Percentiles rank a stretch among this genome's conserved stretches.
phyloP scores from a whole-genome alignment of 2,888 invertebrate genomes.

The Branchipolynoe longqiensis region DNA sequence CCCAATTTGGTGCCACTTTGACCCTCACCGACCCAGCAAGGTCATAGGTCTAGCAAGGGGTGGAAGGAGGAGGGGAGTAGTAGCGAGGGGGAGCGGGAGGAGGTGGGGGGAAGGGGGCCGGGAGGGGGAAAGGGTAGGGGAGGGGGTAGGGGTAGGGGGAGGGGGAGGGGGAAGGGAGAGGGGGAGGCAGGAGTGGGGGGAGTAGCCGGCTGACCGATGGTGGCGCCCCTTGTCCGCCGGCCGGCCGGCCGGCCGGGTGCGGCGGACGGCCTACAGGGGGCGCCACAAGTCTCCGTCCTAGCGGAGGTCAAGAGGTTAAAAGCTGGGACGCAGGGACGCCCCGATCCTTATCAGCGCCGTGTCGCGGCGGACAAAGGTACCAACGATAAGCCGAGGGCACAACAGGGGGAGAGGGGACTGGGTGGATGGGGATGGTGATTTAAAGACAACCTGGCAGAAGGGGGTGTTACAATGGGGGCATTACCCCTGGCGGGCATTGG shows the following conservation, averaged over 20 bases:
- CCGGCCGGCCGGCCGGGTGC: background rate
- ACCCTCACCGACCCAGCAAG: background rate
- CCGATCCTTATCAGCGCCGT: background rate
- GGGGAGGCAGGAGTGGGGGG: background rate
- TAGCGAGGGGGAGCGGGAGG: no score
- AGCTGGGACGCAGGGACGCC: conserved; percentile 5
- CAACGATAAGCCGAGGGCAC: conserved; percentile 15
- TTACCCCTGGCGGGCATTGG: background rate
- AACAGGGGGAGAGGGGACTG: no score
- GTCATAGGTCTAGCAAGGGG: background rate
- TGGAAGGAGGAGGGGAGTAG: no score
- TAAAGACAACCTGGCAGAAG: background rate
- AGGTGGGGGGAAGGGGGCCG: no score
- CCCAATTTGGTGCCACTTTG: conserved; percentile 31
- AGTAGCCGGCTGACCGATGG: conserved; percentile 11
- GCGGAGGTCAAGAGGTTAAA: conserved; percentile 4
- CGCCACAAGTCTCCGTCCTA: no score
- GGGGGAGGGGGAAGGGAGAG: background rate
- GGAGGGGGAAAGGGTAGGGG: no score
- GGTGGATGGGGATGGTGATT: background rate
- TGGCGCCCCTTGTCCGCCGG: background rate
- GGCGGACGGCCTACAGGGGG: background rate
- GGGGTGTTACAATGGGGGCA: background rate
- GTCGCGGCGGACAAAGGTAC: conserved; percentile 8
- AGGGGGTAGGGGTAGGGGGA: no score